Percentiles rank a stretch among this genome's conserved stretches.
Conservation (phyloP, 2,888 invertebrate genomes). For the Drosophila crucigera region DNA sequence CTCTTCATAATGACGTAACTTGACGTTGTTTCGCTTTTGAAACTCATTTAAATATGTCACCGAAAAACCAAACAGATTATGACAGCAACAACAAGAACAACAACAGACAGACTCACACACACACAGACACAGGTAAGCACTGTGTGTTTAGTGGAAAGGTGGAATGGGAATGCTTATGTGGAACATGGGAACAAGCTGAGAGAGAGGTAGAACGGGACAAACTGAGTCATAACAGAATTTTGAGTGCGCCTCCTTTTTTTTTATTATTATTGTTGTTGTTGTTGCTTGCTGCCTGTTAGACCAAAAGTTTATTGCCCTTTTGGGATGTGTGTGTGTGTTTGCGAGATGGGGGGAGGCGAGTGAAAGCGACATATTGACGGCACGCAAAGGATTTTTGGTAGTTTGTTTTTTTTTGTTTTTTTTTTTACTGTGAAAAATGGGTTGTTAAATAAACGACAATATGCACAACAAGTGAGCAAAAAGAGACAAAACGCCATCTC, state of each 20-base stretch:
- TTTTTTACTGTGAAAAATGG: conserved; percentile 9
- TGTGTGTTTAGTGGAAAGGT: conserved; percentile 10
- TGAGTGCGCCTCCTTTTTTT: conserved; percentile 54
- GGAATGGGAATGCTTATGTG: conserved; percentile 23
- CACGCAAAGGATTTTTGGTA: conserved; percentile 74
- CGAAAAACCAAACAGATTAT: conserved; percentile 61
- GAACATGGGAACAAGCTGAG: conserved; percentile 7
- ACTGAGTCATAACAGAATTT: conserved; percentile 64
- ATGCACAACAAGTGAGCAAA: conserved; percentile 52
- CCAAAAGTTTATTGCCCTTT: conserved; percentile 78
- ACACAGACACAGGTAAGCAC: conserved; percentile 33
- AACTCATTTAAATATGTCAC: conserved; percentile 64
- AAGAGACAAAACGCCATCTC: conserved; percentile 23
- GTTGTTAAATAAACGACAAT: conserved; percentile 53
- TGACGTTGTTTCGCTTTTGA: conserved; percentile 52
- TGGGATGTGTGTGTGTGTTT: conserved; percentile 38
- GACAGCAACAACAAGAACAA: conserved; percentile 31
- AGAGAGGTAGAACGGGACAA: conserved; percentile 7
- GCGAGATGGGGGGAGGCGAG: neutral
- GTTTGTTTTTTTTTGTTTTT: neutral
- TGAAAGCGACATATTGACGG: conserved; percentile 66
- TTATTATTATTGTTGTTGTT: conserved; percentile 51
- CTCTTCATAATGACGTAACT: conserved; percentile 67
- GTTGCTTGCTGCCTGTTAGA: conserved; percentile 48
- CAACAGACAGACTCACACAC: neutral